Conservation (phyloP, 2,113 vertebrate genomes). For the Tamias sibiricus region DNA sequence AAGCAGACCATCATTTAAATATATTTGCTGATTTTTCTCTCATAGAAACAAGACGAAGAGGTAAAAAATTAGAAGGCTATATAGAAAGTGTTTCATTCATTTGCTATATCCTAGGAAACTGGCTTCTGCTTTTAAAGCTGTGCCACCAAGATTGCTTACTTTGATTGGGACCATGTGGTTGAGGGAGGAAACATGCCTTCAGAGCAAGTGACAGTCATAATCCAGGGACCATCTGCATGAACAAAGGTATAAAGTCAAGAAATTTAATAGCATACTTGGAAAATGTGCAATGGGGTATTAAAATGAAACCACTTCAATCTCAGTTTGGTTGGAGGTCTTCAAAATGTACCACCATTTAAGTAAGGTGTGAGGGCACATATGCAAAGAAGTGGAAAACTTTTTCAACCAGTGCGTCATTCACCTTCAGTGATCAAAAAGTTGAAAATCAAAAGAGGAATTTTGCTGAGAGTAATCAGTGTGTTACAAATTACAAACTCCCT, state of each 20-base stretch:
- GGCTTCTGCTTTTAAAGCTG: constrained; percentile 21
- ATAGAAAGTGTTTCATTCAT: background rate
- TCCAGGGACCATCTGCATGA: background rate
- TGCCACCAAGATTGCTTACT: constrained; percentile 26
- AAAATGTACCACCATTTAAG: background rate
- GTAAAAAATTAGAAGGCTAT: background rate
- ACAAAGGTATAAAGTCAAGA: constrained; percentile 45
- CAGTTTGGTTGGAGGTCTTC: background rate
- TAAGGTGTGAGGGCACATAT: background rate
- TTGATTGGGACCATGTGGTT: background rate
- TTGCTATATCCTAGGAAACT: background rate
- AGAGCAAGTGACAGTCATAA: constrained; percentile 33
- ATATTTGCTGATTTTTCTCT: background rate
- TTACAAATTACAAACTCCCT: background rate
- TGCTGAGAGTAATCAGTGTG: background rate
- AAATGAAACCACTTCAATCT: background rate
- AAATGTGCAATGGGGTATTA: background rate
- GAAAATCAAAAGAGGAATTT: constrained; percentile 16
- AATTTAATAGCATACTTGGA: constrained; percentile 36
- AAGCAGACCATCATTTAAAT: background rate
- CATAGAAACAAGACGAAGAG: background rate
- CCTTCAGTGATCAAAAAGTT: background rate
- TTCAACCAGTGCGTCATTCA: background rate
- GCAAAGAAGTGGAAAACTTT: background rate
- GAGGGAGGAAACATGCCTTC: constrained; percentile 18